phyloP scores from a whole-genome alignment of 2,113 vertebrate species.

The Apeltes quadracus region DNA sequence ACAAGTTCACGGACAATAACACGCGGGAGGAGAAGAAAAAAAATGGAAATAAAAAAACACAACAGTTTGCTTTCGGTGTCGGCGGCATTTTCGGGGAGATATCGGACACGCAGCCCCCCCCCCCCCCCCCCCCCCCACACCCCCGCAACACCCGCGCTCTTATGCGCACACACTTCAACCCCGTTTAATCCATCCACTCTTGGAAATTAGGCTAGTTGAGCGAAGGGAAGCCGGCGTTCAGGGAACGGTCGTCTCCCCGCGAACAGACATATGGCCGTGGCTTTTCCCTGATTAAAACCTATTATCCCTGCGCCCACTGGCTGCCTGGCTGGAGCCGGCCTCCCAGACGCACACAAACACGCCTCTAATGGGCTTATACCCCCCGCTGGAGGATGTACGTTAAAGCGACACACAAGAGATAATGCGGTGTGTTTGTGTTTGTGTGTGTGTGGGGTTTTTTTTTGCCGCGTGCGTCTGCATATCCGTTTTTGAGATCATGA shows the following conservation, averaged over 20 bases:
- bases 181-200: constrained; percentile 30
- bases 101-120: constrained; percentile 8
- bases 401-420: constrained; percentile 48
- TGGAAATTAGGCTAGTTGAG: constrained; percentile 65
- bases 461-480: constrained; percentile 13
- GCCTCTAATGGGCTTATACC: constrained; percentile 71
- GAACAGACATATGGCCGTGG: constrained; percentile 75
- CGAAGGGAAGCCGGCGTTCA: constrained; percentile 30
- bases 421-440: constrained; percentile 46
- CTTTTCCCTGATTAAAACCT: constrained; percentile 76
- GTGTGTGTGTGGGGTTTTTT: too few species aligned
- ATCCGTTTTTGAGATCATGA: constrained; percentile 51
- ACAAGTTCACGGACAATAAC: constrained; percentile 75
- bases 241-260: constrained; percentile 47
- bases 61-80: constrained; percentile 6
- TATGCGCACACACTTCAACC: constrained; percentile 6
- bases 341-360: constrained; percentile 38
- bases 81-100: constrained; percentile 19
- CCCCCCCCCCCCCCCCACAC: background rate
- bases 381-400: constrained; percentile 41
- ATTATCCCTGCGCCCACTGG: constrained; percentile 66
- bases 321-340: constrained; percentile 50
- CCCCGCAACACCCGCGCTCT: background rate
- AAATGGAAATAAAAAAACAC: constrained; percentile 27
- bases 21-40: constrained; percentile 14